phyloP scores from a whole-genome alignment of 2,797 vertebrate species.

The Erethizon dorsatum region DNA sequence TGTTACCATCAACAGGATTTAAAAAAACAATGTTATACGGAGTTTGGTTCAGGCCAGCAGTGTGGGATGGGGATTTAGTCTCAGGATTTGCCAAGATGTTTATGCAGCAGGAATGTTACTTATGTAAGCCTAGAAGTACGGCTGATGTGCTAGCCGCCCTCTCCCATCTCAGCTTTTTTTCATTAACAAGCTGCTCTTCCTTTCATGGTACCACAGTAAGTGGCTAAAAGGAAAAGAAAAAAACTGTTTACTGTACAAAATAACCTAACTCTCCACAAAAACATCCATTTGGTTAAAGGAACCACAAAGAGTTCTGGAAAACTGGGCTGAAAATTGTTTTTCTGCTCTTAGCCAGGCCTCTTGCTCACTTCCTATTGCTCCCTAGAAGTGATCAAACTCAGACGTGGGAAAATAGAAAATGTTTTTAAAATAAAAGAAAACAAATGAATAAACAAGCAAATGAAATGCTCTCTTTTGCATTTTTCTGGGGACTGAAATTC shows the following conservation, averaged over 20 bases:
- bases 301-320: slow-evolving; percentile 81
- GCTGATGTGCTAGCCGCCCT: slow-evolving; percentile 82
- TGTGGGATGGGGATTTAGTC: slow-evolving; percentile 84
- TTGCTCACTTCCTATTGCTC: slow-evolving; percentile 74
- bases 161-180: slow-evolving; percentile 88
- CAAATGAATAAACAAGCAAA: neutral
- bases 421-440: slow-evolving; percentile 18
- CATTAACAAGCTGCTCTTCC: slow-evolving; percentile 88
- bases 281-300: slow-evolving; percentile 79
- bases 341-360: slow-evolving; percentile 64
- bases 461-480: slow-evolving; percentile 28
- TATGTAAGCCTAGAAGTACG: slow-evolving; percentile 89
- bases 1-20: slow-evolving; percentile 84
- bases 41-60: slow-evolving; percentile 85
- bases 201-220: slow-evolving; percentile 84
- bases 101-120: slow-evolving; percentile 89
- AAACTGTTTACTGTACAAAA: slow-evolving; percentile 86
- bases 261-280: slow-evolving; percentile 84
- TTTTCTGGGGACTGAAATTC: neutral
- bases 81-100: slow-evolving; percentile 89
- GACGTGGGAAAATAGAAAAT: slow-evolving; percentile 21
- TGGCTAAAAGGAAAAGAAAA: slow-evolving; percentile 82
- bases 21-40: slow-evolving; percentile 82
- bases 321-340: slow-evolving; percentile 69
- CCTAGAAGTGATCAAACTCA: slow-evolving; percentile 38